Evolutionary conservation across 2,113 vertebrate genomes (phyloP).

Genomic region (Microcebus tavaratra): DNA sequence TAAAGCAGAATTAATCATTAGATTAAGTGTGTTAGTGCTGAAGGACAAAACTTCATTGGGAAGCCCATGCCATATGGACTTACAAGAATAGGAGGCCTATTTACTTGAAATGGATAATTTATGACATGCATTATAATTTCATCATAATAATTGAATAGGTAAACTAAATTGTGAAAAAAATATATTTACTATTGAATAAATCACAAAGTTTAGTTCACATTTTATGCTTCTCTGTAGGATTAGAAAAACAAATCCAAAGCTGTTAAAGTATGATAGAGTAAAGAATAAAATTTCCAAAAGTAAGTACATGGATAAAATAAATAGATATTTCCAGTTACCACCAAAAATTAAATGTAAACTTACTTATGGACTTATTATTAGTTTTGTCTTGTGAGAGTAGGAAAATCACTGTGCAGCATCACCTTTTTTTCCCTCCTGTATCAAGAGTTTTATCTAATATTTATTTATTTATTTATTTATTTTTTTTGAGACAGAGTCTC

Average conservation of each 20-base stretch:
- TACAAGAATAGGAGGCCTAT: not conserved
- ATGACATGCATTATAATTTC: not conserved
- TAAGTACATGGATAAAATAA: not conserved
- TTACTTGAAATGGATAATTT: constrained; percentile 49
- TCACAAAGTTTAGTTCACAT: not conserved
- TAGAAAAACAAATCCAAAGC: constrained; percentile 46
- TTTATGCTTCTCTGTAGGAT: not conserved
- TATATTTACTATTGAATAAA: constrained; percentile 31
- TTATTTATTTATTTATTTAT: too few species aligned
- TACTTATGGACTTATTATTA: not conserved
- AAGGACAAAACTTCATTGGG: not conserved
- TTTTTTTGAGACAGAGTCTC: too few species aligned
- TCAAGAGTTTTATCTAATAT: not conserved
- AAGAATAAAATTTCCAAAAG: not conserved
- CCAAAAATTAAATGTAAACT: constrained; percentile 41
- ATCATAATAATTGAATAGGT: constrained; percentile 7
- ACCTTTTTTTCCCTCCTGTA: not conserved
- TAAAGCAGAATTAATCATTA: constrained; percentile 47
- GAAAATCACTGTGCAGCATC: not conserved
- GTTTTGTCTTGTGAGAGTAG: constrained; percentile 26
- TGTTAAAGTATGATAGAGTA: constrained; percentile 16
- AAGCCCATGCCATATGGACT: not conserved
- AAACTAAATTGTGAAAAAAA: constrained; percentile 17
- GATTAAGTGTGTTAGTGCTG: constrained; percentile 2
- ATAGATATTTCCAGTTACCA: not conserved